Evolutionary conservation across 2,113 vertebrate species (phyloP).

Genomic region (Apodemus sylvaticus): DNA sequence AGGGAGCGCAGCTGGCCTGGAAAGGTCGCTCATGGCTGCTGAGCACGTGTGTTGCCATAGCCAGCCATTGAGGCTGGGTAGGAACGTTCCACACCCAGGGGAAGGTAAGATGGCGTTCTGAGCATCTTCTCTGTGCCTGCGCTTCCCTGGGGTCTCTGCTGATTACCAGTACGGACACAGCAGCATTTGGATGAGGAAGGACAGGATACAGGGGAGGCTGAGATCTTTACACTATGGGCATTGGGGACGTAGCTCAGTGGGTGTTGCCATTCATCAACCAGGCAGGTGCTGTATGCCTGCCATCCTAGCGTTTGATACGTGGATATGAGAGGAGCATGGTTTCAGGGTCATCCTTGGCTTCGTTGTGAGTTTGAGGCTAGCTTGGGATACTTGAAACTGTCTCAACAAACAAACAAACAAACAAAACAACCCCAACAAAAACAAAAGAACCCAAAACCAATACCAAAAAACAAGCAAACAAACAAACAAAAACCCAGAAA

Average conservation of each 20-base stretch:
- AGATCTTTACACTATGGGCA: background rate
- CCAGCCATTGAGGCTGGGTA: background rate
- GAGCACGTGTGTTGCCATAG: background rate
- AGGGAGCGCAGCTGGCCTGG: background rate
- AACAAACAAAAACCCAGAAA: background rate
- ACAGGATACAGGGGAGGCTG: background rate
- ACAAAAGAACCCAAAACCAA: background rate
- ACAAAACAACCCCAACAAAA: background rate
- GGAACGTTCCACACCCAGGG: slow-evolving; percentile 14
- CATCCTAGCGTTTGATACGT: background rate
- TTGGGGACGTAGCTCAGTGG: too few species aligned
- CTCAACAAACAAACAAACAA: background rate
- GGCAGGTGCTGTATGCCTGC: background rate
- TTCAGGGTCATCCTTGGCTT: background rate
- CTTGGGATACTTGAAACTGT: background rate
- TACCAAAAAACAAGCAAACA: background rate
- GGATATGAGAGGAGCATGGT: background rate
- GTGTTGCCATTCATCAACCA: background rate
- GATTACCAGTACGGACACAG: background rate
- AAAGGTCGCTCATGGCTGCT: background rate
- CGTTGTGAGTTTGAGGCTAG: background rate
- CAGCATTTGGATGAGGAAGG: background rate
- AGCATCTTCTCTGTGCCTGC: slow-evolving; percentile 43
- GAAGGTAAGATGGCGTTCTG: slow-evolving; percentile 9
- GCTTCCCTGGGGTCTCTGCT: background rate